phyloP scores from a whole-genome alignment of 2,797 vertebrate genomes.

The Microchirus variegatus region DNA sequence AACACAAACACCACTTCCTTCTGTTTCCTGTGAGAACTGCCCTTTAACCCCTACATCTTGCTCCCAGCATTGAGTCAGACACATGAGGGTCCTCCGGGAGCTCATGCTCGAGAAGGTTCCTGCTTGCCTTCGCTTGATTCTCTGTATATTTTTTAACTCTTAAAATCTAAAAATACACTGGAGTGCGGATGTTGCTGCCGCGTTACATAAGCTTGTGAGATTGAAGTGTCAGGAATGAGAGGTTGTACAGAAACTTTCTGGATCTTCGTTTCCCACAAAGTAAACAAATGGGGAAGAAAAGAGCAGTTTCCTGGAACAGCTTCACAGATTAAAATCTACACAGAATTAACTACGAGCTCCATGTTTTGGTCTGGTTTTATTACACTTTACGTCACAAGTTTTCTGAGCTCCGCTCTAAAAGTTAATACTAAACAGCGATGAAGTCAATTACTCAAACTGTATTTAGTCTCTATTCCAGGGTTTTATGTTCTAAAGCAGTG shows the following conservation, averaged over 20 bases:
- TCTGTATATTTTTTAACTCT: slow-evolving; percentile 71
- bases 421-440: slow-evolving; percentile 10
- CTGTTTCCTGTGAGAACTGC: slow-evolving; percentile 78
- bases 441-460: slow-evolving; percentile 19
- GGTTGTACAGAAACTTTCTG: slow-evolving; percentile 68
- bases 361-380: slow-evolving; percentile 47
- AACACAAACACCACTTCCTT: slow-evolving; percentile 75
- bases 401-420: slow-evolving; percentile 31
- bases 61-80: slow-evolving; percentile 66
- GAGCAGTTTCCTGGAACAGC: slow-evolving; percentile 68
- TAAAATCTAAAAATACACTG: slow-evolving; percentile 76
- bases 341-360: slow-evolving; percentile 36
- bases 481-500: not conserved
- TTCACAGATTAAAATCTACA: slow-evolving; percentile 47
- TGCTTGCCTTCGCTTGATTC: slow-evolving; percentile 69
- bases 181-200: slow-evolving; percentile 69
- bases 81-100: slow-evolving; percentile 70
- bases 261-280: slow-evolving; percentile 58
- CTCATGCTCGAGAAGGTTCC: slow-evolving; percentile 65
- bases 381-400: slow-evolving; percentile 29
- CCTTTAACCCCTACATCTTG: slow-evolving; percentile 70
- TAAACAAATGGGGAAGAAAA: slow-evolving; percentile 66
- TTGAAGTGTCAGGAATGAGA: slow-evolving; percentile 73
- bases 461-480: slow-evolving; percentile 12
- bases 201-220: slow-evolving; percentile 70